These are phyloP conservation scores for Cyprinodon diabolis DNA, from an alignment of 2,797 vertebrate genomes.

Conservation along the genomic window DNA sequence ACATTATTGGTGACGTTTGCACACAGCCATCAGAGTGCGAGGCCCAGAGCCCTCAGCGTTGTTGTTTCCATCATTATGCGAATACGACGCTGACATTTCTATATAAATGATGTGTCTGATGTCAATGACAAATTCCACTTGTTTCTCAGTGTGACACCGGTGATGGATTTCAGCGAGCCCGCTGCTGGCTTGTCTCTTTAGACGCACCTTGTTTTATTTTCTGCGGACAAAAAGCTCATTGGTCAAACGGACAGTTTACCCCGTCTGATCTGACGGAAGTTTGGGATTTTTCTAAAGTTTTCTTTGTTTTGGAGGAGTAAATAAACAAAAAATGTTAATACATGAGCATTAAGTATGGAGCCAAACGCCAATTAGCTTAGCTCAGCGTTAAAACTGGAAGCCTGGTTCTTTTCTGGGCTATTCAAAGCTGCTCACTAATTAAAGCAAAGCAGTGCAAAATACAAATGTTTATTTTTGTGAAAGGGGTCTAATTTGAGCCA, in stretches of 20 bases:
- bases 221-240: slow-evolving; percentile 24
- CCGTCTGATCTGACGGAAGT: neutral
- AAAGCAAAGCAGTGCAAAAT: neutral
- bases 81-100: slow-evolving; percentile 76
- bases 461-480: neutral
- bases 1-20: slow-evolving; percentile 75
- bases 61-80: slow-evolving; percentile 77
- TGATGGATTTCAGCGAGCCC: slow-evolving; percentile 62
- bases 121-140: slow-evolving; percentile 73
- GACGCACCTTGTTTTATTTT: slow-evolving; percentile 55
- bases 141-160: slow-evolving; percentile 48
- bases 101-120: slow-evolving; percentile 73
- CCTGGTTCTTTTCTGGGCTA: neutral
- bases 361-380: slow-evolving; percentile 4
- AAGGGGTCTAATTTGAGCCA: neutral
- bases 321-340: slow-evolving; percentile 12
- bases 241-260: slow-evolving; percentile 34
- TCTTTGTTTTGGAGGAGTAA: neutral
- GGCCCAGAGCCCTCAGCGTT: slow-evolving; percentile 63
- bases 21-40: slow-evolving; percentile 61
- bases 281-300: neutral
- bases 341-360: neutral
- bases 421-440: neutral
- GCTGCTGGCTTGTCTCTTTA: slow-evolving; percentile 56
- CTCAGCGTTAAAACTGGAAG: neutral